Evolutionary conservation across 2,888 invertebrate genomes (phyloP).

Genomic region (Meteorus colon): DNA sequence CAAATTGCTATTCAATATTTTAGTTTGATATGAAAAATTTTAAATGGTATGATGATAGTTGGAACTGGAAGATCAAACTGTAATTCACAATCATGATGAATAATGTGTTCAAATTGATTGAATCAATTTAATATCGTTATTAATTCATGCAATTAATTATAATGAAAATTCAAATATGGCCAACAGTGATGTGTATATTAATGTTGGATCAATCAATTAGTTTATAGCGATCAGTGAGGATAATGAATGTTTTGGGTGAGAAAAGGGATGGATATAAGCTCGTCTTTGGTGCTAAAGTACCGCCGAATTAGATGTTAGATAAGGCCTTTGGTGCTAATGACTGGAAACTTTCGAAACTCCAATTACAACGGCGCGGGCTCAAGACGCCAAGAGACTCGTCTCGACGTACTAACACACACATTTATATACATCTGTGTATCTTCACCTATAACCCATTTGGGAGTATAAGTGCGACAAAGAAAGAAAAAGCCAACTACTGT

Average conservation of each 20-base stretch:
- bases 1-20: no score
- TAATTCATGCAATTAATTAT: no score
- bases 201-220: slow-evolving; percentile 10
- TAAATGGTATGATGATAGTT: no score
- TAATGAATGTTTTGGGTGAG: background rate
- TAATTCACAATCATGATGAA: no score
- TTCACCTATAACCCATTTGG: slow-evolving; percentile 22
- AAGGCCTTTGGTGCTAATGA: slow-evolving; percentile 67
- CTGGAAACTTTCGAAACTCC: slow-evolving; percentile 68
- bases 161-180: no score
- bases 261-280: slow-evolving; percentile 16
- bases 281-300: slow-evolving; percentile 27
- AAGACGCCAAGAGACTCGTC: slow-evolving; percentile 45
- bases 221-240: background rate
- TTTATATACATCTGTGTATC: slow-evolving; percentile 9
- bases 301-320: slow-evolving; percentile 66
- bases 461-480: slow-evolving; percentile 19
- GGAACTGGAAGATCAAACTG: no score
- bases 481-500: slow-evolving; percentile 8
- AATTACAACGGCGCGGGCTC: slow-evolving; percentile 58
- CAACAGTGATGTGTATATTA: background rate
- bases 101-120: no score
- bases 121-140: no score
- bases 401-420: background rate
- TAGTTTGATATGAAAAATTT: no score